These are phyloP conservation scores for Crotalus helleri DNA, from an alignment of 2,113 vertebrate genomes.

Conservation along the genomic window DNA sequence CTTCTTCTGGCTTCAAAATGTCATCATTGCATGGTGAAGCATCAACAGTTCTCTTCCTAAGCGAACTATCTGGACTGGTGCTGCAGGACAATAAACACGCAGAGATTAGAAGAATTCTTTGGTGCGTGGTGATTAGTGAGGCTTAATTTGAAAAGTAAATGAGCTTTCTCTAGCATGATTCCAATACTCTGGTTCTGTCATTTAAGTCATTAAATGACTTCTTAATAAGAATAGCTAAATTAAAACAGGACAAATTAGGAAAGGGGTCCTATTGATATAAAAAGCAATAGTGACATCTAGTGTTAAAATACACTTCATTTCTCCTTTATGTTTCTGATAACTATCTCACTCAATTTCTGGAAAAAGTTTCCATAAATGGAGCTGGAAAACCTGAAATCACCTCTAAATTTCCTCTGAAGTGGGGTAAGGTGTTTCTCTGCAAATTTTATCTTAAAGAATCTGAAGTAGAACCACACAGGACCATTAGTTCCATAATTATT, in stretches of 20 bases:
- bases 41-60: slow-evolving; percentile 66
- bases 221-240: background rate
- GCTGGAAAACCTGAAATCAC: background rate
- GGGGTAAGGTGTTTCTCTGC: background rate
- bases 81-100: slow-evolving; percentile 21
- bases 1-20: slow-evolving; percentile 27
- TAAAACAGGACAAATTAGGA: background rate
- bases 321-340: accelerated
- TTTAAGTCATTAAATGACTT: background rate
- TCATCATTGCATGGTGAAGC: slow-evolving; percentile 57
- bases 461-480: background rate
- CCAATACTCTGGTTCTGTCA: background rate
- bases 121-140: accelerated
- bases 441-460: background rate
- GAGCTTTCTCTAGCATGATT: background rate
- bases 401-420: background rate
- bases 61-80: slow-evolving; percentile 71
- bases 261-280: background rate
- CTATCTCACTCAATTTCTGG: accelerated
- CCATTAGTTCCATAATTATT: background rate
- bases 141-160: background rate
- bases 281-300: slow-evolving; percentile 30
- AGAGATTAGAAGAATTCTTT: background rate
- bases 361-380: background rate
- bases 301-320: background rate